Evolutionary conservation across 2,797 vertebrate genomes (phyloP).

Genomic region (Neopelma chrysocephalum): DNA sequence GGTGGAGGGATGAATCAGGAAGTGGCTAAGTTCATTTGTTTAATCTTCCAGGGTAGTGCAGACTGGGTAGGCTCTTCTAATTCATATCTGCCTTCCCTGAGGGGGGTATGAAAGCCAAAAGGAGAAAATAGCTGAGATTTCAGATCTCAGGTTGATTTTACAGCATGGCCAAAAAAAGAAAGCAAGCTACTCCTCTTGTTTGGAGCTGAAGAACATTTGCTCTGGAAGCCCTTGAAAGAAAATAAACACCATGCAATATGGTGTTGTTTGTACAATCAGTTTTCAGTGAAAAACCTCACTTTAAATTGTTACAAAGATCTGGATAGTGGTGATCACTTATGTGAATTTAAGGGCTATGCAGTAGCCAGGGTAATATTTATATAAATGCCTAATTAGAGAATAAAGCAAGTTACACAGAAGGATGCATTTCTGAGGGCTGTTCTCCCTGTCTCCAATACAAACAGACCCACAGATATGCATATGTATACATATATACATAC

Average conservation of each 20-base stretch:
- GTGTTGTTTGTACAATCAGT: not conserved
- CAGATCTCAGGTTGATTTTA: conserved; percentile 22
- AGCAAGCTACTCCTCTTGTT: conserved; percentile 2
- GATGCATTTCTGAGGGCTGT: not conserved
- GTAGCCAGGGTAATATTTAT: not conserved
- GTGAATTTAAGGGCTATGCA: not conserved
- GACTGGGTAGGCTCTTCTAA: not conserved
- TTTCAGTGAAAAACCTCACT: conserved; percentile 6
- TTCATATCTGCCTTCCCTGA: not conserved
- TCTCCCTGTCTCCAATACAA: not conserved
- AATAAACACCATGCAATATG: not conserved
- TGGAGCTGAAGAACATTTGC: conserved; percentile 11
- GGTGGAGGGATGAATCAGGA: not conserved
- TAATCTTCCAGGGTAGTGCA: not conserved
- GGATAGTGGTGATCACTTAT: not conserved
- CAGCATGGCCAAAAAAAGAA: conserved; percentile 21
- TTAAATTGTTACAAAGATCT: not conserved
- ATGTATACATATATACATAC: not conserved
- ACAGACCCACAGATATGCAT: not conserved
- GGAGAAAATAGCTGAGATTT: conserved; percentile 37
- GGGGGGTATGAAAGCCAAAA: not conserved
- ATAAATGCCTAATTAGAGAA: not conserved
- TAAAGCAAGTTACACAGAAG: not conserved
- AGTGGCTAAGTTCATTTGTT: not conserved
- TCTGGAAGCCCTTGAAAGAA: conserved; percentile 38